Evolutionary conservation across 2,113 vertebrate species (phyloP).

Genomic region (Chiloscyllium plagiosum): DNA sequence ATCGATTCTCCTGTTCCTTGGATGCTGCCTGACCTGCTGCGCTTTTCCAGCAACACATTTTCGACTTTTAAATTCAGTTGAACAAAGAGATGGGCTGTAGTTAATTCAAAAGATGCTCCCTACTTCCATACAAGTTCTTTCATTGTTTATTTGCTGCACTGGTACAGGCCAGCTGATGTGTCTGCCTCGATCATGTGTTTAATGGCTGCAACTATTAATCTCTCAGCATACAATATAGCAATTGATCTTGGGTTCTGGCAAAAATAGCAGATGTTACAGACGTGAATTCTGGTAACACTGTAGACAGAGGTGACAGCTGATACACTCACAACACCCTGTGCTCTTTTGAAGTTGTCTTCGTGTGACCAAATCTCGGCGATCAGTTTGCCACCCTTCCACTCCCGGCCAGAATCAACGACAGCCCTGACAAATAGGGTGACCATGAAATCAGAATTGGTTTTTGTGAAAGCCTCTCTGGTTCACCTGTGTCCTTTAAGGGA

Average conservation of each 20-base stretch:
- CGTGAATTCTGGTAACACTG: neutral
- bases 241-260: neutral
- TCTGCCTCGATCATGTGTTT: neutral
- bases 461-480: no score
- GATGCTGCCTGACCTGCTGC: no score
- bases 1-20: no score
- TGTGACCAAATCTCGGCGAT: neutral
- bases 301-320: no score
- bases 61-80: neutral
- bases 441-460: neutral
- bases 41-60: no score
- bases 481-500: no score
- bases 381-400: neutral
- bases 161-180: neutral
- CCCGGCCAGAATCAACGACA: neutral
- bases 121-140: neutral
- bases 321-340: neutral
- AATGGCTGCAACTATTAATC: neutral
- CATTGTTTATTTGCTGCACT: neutral
- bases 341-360: neutral
- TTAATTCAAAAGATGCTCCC: neutral
- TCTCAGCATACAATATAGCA: neutral
- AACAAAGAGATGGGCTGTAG: neutral
- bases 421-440: no score
- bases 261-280: neutral